phyloP scores from a whole-genome alignment of 2,888 invertebrate species.

The Caradrina clavipalpis region DNA sequence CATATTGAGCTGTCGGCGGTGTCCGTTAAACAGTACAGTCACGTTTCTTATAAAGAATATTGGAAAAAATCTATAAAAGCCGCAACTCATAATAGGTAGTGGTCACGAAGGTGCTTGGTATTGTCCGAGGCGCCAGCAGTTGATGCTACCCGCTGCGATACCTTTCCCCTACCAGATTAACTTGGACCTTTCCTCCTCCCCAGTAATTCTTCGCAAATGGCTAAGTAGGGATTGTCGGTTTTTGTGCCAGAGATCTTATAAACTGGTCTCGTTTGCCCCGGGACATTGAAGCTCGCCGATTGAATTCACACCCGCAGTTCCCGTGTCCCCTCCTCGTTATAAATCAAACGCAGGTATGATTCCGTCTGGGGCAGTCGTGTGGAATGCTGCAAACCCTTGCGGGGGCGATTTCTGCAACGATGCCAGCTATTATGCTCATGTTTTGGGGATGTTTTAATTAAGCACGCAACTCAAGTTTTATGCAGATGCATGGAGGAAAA shows the following conservation, averaged over 20 bases:
- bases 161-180: conserved; percentile 76
- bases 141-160: conserved; percentile 85
- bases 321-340: conserved; percentile 87
- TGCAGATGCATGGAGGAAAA: conserved; percentile 3
- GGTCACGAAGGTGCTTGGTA: conserved; percentile 85
- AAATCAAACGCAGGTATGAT: conserved; percentile 89
- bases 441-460: conserved; percentile 72
- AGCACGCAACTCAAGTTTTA: conserved; percentile 40
- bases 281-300: conserved; percentile 81
- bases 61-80: conserved; percentile 83
- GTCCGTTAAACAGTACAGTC: conserved; percentile 82
- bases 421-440: conserved; percentile 64
- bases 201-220: conserved; percentile 45
- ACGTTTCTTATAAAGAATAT: conserved; percentile 81
- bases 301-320: conserved; percentile 86
- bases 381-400: conserved; percentile 78
- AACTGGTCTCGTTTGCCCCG: conserved; percentile 74
- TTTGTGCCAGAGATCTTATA: conserved; percentile 69
- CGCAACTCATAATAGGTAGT: conserved; percentile 83
- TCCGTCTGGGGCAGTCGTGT: conserved; percentile 84
- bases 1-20: conserved; percentile 82
- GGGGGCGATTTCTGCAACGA: conserved; percentile 74
- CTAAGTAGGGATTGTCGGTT: conserved; percentile 55
- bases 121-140: conserved; percentile 85
- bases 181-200: conserved; percentile 66